Base-by-base conservation (phyloP, 2,888 invertebrate genomes). In the Gortyna flavago region DNA sequence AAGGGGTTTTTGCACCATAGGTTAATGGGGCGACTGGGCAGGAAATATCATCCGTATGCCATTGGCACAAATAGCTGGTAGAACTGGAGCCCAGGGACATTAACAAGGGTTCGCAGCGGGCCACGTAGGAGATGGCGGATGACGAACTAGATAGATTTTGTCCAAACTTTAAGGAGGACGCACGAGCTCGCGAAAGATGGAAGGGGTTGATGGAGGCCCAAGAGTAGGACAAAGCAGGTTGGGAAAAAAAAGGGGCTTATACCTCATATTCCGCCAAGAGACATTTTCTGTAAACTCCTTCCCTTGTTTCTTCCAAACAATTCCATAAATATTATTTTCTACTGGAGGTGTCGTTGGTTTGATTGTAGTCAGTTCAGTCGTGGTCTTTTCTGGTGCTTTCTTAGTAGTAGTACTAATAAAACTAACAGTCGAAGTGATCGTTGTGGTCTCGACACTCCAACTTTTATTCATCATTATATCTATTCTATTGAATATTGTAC, bases 401-500 rank as follows among this genome's bases (percentile, higher is more conserved):
- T 93, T 94, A 82, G 93, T 94, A 82, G 93, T 94, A 75, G 95
- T 95, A 90, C 95, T 96, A 92, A 96, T 96, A 92, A 96, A 89
- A 90, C 96, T 96, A 93, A 95, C 94, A 78, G 97, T 96, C 77
- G 96, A 94, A 81, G 95, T 95, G 16, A 95, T 88, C 32, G 96
- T 96, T 29, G 96, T 96, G 0, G 96, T 96, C 88, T 96, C 96
- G 68, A 96, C 96, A 88, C 96, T 96, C 96, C 96, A 96, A 95
- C 96, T 96, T 89, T 95, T 96, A 87, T 96, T 96, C 92, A 96
- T 93, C 94, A 96, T 95, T 91, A 96, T 91, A 90, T 96, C 96
- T 95, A 96, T 94, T 91, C 94, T 96, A 93, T 96, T 96, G 89
- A 95, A 96, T 86, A 95, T 91, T 88, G 96, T 95, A 87, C 95